Percentiles rank a stretch among this genome's conserved stretches.
These are phyloP conservation scores for Holacanthus passer DNA, from an alignment of 2,113 vertebrate species.

Conservation along the genomic window DNA sequence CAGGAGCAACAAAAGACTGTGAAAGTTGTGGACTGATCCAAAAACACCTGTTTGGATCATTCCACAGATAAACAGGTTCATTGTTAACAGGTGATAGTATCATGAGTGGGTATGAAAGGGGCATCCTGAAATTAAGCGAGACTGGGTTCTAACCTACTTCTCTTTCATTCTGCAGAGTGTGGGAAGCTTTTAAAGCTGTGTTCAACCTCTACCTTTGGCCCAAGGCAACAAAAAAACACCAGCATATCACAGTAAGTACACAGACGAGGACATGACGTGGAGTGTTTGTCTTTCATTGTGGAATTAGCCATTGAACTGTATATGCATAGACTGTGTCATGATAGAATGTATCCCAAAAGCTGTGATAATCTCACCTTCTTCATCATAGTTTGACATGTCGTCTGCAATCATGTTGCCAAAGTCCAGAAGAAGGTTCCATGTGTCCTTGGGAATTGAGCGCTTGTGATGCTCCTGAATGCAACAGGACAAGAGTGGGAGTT, in stretches of 20 bases:
- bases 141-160: not conserved
- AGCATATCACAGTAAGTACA: no score
- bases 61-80: no score
- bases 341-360: not conserved
- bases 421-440: constrained; percentile 97
- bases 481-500: not conserved
- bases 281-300: not conserved
- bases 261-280: not conserved
- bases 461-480: constrained; percentile 93
- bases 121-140: not conserved
- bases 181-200: no score
- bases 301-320: not conserved
- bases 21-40: no score
- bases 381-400: constrained; percentile 98
- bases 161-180: not conserved
- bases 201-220: no score
- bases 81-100: no score
- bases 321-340: not conserved
- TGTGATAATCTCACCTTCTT: constrained; percentile 88
- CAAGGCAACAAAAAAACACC: no score
- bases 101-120: no score
- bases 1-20: no score
- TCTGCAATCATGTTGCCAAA: constrained; percentile 97
- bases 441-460: constrained; percentile 95
- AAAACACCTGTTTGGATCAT: no score